Percentiles rank a stretch among this genome's conserved stretches.
Conservation (phyloP, 23 tunicate species). For the Phallusia fumigata region DNA sequence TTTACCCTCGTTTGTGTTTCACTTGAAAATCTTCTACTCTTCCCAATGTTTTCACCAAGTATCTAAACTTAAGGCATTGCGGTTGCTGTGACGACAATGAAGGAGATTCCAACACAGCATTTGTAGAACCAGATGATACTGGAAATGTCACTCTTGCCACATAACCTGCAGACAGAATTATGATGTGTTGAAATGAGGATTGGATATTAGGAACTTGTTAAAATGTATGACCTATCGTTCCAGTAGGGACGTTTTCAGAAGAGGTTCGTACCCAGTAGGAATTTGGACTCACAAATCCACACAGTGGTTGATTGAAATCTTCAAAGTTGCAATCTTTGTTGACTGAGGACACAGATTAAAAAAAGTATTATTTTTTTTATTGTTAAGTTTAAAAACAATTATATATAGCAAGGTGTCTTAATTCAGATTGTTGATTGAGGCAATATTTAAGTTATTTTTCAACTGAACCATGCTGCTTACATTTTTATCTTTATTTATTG, state of each 20-base stretch:
- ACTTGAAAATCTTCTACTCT: background rate
- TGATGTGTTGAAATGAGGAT: too few species aligned
- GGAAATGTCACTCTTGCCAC: background rate
- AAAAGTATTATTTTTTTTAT: background rate
- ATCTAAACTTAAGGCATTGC: background rate
- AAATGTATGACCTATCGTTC: background rate
- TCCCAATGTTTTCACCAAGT: background rate
- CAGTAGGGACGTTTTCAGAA: background rate
- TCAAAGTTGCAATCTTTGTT: constrained; percentile 12
- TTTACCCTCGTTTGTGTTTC: background rate
- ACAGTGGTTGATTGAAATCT: background rate
- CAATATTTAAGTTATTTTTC: too few species aligned
- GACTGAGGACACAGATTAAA: background rate
- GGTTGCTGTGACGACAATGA: background rate
- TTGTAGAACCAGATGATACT: background rate
- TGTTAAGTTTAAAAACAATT: too few species aligned
- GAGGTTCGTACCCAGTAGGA: background rate
- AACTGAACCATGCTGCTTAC: too few species aligned
- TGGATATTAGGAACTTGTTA: too few species aligned
- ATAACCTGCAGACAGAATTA: background rate
- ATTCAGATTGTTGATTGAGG: too few species aligned
- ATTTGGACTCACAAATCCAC: constrained; percentile 6
- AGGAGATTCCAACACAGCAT: background rate
- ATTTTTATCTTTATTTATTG: too few species aligned
- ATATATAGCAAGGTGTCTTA: too few species aligned